Evolutionary conservation across 53 echinoderm and acorn worm genomes (phyloP), one percentile per base, ranked within the genome.

Genomic region (Echinarachnius parma): DNA sequence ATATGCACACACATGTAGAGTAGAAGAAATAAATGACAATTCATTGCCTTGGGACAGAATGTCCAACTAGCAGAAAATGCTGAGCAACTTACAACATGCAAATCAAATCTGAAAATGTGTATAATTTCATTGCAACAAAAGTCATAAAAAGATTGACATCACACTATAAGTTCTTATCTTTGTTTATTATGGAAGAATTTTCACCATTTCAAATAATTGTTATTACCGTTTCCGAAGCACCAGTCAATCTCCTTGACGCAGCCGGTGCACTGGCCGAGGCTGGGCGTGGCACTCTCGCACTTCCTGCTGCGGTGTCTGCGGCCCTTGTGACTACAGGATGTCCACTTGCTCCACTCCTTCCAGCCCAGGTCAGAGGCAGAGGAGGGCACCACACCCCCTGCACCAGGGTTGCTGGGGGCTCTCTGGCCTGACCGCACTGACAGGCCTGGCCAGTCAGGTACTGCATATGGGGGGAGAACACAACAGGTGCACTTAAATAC

Each of bases 221-320:
- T n/a, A n/a, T 60, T 13, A 89, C 89, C 89, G 59, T 64, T 81
- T 27, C 27, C 45, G 37, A 55, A 46, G 37, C 92, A 92, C 66
- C 84, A 84, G 35, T 78, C 53, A 3, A 94, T 84, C 31, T 94
- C 84, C 55, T 94, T 94, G 61, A 90, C 67, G 21, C 90, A 94
- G 13, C 90, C 94, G 64, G 68, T 56, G 48, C 94, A 94, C 58
- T 77, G 63, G 1, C 80, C 81, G 22, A 49, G 35, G 0, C 46
- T 26, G 11, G 94, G 94, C 23, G 46, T 59, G 21, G 70, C 24
- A 34, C 61, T 77, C 1, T 75, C 45, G 31, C 94, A 94, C 67
- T 90, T 86, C 5, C 94, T 79, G 54, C 94, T 94, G 3, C 94
- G 72, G 49, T 94, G 94, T 19, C 59, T 66, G 27, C 83, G 86